Percentiles rank a stretch among this genome's conserved stretches.
Conservation (phyloP, 2,113 vertebrate species). For the Pseudonaja textilis region DNA sequence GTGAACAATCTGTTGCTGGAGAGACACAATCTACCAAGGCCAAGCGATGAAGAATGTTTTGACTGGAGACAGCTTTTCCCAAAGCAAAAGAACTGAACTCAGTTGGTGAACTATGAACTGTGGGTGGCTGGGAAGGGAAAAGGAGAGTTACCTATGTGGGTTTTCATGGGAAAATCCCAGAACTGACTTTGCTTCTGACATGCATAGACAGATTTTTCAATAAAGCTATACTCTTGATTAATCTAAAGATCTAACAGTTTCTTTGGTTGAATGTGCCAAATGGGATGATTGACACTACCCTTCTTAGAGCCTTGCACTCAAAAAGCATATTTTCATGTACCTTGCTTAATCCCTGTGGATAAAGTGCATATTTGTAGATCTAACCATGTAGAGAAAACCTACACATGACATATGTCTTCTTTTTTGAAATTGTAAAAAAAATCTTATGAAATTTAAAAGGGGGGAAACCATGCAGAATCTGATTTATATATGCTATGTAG, state of each 20-base stretch:
- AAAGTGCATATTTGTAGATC: not conserved
- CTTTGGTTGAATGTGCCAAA: not conserved
- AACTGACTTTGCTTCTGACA: not conserved
- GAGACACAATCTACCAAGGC: not conserved
- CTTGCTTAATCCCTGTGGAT: not conserved
- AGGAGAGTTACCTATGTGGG: not conserved
- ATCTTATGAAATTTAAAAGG: too few relatives aligned
- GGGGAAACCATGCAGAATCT: too few relatives aligned
- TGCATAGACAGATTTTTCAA: not conserved
- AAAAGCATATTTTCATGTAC: not conserved
- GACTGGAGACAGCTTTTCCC: not conserved
- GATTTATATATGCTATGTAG: too few relatives aligned
- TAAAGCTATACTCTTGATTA: not conserved
- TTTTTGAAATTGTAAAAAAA: too few relatives aligned
- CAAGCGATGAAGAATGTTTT: not conserved
- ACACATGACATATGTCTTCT: not conserved
- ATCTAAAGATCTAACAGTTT: not conserved
- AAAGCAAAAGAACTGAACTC: not conserved
- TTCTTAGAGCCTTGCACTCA: not conserved
- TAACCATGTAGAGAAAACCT: not conserved
- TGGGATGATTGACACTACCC: not conserved
- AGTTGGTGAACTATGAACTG: not conserved
- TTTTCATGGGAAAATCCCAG: not conserved
- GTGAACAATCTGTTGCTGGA: too few relatives aligned
- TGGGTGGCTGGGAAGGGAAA: not conserved